Base-by-base conservation (phyloP, 1,140 invertebrate species). In the Chironomus tepperi region DNA sequence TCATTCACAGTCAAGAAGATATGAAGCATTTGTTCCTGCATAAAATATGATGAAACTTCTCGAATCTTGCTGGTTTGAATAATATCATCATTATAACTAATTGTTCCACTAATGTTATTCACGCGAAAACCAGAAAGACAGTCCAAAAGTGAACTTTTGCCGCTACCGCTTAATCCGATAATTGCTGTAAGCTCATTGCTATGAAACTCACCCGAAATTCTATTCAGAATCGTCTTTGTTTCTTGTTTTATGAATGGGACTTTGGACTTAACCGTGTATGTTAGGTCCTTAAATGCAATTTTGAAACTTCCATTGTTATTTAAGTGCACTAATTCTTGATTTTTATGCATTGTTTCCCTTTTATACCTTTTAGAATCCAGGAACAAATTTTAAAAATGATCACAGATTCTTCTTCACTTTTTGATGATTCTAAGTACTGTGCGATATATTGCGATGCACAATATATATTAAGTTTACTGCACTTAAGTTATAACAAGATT, bases 121-220 rank as follows among this genome's bases (percentile, higher is more conserved):
- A 15, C 34, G 73, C 43, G 19, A 21, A 85, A 82, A 57, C 83
- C 85, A 0, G 84, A 83, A 12, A 87, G 76, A 75, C 91, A 87
- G 77, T 90, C 91, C 24, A 95, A 80, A 0, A 95, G 83, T 0
- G 91, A 93, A 0, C 92, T 91, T 79, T 95, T 95, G 3, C 93
- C 93, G 8, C 93, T 90, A 5, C 92, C 92, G 0, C 91, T 93
- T 1, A 91, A 92, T 0, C 93, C 93, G 78, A 95, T 85, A 70
- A 95, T 91, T 42, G 88, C 91, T 0, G 91, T 90, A 1, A 95
- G 76, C 78, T 86, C 84, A 1, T 87, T 86, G 0, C 88, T 84
- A 42, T 83, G 80, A 42, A 91, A 86, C 18, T 83, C 83, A 0
- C 89, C 89, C 12, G 83, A 85, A 0, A 86, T 83, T 19, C 84